phyloP scores from a whole-genome alignment of 2,113 vertebrate species.

The Brienomyrus brachyistius region DNA sequence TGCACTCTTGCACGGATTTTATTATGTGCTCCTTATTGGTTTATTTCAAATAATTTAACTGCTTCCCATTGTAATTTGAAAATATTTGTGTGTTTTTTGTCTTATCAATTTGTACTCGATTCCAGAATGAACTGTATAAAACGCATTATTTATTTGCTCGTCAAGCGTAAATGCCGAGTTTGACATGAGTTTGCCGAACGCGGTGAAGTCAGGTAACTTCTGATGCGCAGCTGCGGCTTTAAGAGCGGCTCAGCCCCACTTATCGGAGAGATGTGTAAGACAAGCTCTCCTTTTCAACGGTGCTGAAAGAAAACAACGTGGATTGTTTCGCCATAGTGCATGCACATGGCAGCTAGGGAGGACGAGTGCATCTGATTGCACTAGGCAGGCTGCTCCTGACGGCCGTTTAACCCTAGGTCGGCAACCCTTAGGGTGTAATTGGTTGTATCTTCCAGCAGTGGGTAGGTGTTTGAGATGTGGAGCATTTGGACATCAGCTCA shows the following conservation, averaged over 20 bases:
- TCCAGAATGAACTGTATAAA: neutral
- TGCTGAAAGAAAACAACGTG: neutral
- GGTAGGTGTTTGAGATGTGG: neutral
- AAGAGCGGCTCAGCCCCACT: neutral
- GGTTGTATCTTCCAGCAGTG: neutral
- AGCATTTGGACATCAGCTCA: neutral
- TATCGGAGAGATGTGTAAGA: neutral
- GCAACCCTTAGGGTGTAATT: neutral
- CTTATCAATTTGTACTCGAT: neutral
- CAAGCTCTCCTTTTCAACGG: neutral
- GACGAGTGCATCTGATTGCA: neutral
- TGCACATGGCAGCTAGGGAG: neutral
- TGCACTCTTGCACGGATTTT: neutral
- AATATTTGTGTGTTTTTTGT: neutral
- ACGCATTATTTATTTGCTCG: neutral
- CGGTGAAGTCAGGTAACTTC: neutral
- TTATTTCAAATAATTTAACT: neutral
- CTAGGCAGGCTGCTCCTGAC: neutral
- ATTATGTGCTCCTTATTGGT: neutral
- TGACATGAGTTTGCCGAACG: neutral
- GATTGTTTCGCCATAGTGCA: neutral
- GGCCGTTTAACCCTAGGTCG: neutral
- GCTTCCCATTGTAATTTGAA: neutral
- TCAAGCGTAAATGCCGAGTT: neutral
- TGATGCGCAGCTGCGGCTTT: neutral